phyloP scores from a whole-genome alignment of 2,888 invertebrate species.

The Ochlodes sylvanus region DNA sequence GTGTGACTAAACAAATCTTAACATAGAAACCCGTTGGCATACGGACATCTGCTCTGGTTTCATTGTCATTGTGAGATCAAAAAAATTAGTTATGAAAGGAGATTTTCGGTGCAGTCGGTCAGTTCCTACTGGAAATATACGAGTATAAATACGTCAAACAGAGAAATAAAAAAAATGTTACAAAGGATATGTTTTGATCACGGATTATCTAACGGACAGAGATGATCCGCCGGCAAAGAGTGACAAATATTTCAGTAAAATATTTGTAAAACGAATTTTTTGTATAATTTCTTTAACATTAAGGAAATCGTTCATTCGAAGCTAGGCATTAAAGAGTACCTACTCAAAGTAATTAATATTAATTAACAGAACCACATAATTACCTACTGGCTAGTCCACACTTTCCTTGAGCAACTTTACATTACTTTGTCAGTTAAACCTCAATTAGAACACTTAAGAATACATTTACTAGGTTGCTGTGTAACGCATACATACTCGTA shows the following conservation, averaged over 20 bases:
- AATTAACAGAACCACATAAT: no score
- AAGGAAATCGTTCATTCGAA: no score
- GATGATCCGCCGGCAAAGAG: no score
- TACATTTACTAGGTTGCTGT: not conserved
- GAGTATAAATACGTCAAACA: not conserved
- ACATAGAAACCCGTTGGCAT: conserved; percentile 22
- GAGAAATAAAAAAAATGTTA: not conserved
- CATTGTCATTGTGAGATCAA: not conserved
- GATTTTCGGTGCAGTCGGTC: not conserved
- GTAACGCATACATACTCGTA: not conserved
- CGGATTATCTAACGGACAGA: no score
- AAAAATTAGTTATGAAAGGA: not conserved
- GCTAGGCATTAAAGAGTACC: no score
- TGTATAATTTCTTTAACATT: no score
- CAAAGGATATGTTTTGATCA: not conserved
- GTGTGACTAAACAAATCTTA: conserved; percentile 30
- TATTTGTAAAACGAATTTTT: no score
- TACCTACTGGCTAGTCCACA: not conserved
- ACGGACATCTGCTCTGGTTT: conserved; percentile 15
- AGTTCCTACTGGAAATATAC: no score
- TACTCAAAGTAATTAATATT: no score
- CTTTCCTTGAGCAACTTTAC: not conserved
- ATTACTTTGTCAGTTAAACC: not conserved
- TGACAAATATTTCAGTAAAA: no score
- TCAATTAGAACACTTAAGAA: not conserved